Evolutionary conservation across 2,888 invertebrate genomes (phyloP), one percentile per base, ranked within the genome.

Genomic region (Stratiomys singularior): DNA sequence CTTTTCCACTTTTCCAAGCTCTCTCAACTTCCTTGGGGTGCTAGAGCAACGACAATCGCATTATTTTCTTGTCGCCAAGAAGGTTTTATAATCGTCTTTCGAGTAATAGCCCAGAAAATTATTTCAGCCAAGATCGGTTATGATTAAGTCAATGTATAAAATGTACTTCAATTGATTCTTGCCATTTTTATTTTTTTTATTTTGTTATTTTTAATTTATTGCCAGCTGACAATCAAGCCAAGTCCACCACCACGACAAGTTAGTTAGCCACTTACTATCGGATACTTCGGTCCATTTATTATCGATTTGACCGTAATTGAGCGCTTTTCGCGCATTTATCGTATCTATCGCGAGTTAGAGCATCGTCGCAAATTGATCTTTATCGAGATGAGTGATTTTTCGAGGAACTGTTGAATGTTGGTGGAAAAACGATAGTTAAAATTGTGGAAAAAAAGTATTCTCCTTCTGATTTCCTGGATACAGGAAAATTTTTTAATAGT

Each of bases 251-350:
- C 1, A 44, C 47, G 63, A 15, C 23, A 44, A 46, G 28, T 27
- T 30, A 76, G 76, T 76, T 76, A 52, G 76, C 27, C 47, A 64
- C 46, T 63, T 76, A 64, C 76, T 44, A 76, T 64, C 60, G 76
- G 64, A 64, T 64, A 76, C 47, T 60, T 76, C 76, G 63, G 76
- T 47, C 64, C 74, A 58, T 46, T 25, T 69, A 60, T 9, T 52
- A 18, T 44, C 74, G 60, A 58, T 74, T 74, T 74, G 37, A 74
- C 23, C 69, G 23, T 58, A 44, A 15, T 30, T 15, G 74, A 74
- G 44, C 44, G 74, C 21, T 60, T 60, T 60, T 60, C 60, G 60
- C 60, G 25, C 23, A 60, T 60, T 60, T 60, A 60, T 60, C 60
- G 60, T 7, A 23, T 60, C 18, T 60, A 60, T 60, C 60, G 23